Percentiles rank a stretch among this genome's conserved stretches.
Evolutionary conservation across 2,888 invertebrate species (phyloP).

Genomic region (Folsomia candida): DNA sequence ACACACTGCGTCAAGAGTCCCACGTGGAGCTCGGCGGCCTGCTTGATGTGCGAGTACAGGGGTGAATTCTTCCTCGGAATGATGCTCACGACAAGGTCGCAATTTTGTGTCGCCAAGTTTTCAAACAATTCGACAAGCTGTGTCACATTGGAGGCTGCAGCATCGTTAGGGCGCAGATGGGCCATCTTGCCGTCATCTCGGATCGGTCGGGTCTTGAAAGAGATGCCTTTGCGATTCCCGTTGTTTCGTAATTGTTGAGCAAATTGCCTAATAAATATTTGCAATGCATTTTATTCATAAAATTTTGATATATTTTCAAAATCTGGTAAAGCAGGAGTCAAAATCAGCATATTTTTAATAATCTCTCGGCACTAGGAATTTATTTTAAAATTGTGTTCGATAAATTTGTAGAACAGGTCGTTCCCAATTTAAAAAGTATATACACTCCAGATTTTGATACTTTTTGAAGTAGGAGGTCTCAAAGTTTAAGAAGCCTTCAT

Average conservation of each 20-base stretch:
- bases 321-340: no score
- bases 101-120: neutral
- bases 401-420: no score
- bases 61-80: conserved; percentile 16
- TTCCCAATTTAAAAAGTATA: no score
- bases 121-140: neutral
- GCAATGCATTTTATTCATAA: no score
- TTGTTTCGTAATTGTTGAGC: neutral
- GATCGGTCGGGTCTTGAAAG: no score
- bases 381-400: no score
- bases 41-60: conserved; percentile 27
- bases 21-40: conserved; percentile 37
- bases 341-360: no score
- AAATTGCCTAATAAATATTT: neutral
- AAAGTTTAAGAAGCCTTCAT: no score
- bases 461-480: no score
- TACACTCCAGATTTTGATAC: no score
- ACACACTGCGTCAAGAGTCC: conserved; percentile 54
- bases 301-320: neutral
- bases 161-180: neutral
- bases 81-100: conserved; percentile 16
- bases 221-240: conserved; percentile 13
- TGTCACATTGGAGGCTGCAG: neutral
- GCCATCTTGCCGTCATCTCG: neutral
- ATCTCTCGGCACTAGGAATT: no score